A percentile compares a stretch with the other conserved stretches of the same genome.
Evolutionary conservation across 2,888 invertebrate genomes (phyloP).

Genomic region (Drosophila barbarae): DNA sequence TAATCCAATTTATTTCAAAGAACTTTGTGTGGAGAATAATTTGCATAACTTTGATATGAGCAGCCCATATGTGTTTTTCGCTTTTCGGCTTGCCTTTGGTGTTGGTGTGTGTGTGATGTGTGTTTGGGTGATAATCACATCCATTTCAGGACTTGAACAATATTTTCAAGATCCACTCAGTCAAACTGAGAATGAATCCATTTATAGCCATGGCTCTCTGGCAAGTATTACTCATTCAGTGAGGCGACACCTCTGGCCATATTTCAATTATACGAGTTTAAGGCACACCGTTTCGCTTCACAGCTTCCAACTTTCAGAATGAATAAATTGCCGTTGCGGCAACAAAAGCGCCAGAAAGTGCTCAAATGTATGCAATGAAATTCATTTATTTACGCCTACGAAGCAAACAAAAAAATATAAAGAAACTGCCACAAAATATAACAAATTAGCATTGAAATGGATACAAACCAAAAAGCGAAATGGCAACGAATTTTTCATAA

Average conservation of each 20-base stretch:
- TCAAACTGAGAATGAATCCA: conserved; percentile 29
- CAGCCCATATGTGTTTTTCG: conserved; percentile 29
- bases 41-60: conserved; percentile 49
- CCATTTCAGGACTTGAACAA: conserved; percentile 32
- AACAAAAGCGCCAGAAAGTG: conserved; percentile 20
- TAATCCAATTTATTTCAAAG: conserved; percentile 42
- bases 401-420: conserved; percentile 11
- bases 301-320: conserved; percentile 35
- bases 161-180: conserved; percentile 37
- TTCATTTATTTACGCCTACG: conserved; percentile 42
- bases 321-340: conserved; percentile 33
- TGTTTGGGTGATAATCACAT: conserved; percentile 27
- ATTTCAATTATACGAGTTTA: conserved; percentile 37
- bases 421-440: conserved; percentile 25
- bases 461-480: conserved; percentile 13
- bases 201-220: conserved; percentile 17
- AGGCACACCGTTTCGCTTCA: conserved; percentile 30
- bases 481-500: conserved; percentile 36
- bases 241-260: conserved; percentile 41
- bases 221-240: conserved; percentile 34
- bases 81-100: conserved; percentile 1
- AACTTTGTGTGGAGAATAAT: conserved; percentile 24
- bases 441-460: conserved; percentile 42
- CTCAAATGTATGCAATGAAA: conserved; percentile 42
- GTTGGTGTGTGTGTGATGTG: conserved; percentile 7